These are phyloP conservation scores for Hippoglossus hippoglossus DNA, from an alignment of 2,797 vertebrate species.

Conservation along the genomic window DNA sequence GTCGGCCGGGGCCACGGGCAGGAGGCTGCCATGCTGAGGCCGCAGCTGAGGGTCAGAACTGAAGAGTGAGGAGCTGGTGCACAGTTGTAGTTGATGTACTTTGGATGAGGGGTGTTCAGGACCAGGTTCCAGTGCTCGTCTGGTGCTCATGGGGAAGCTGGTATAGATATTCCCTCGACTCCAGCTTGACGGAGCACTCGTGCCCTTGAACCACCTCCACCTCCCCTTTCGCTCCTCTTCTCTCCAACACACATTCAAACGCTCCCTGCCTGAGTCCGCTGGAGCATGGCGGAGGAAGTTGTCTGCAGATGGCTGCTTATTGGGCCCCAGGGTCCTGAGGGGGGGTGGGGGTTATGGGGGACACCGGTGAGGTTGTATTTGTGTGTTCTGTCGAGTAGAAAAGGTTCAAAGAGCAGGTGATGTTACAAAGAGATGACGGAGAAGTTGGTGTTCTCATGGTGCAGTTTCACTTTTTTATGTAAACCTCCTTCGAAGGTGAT, in stretches of 20 bases:
- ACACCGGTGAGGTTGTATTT: slow-evolving; percentile 65
- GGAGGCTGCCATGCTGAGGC: slow-evolving; percentile 43
- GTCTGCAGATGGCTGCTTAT: slow-evolving; percentile 88
- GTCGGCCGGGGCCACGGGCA: slow-evolving; percentile 50
- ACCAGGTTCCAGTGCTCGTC: slow-evolving; percentile 31
- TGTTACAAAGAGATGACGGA: slow-evolving; percentile 16
- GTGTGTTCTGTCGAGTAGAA: slow-evolving; percentile 37
- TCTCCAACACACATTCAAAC: slow-evolving; percentile 47
- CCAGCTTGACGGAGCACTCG: slow-evolving; percentile 74
- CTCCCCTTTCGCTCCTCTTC: slow-evolving; percentile 61
- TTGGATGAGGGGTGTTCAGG: slow-evolving; percentile 21
- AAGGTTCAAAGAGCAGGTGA: slow-evolving; percentile 39
- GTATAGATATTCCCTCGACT: slow-evolving; percentile 73
- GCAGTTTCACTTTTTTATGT: background rate
- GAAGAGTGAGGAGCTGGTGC: slow-evolving; percentile 21
- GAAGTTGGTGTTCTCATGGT: slow-evolving; percentile 8
- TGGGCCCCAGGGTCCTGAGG: slow-evolving; percentile 81
- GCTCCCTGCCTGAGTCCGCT: slow-evolving; percentile 66
- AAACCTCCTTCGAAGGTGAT: background rate
- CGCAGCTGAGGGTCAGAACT: slow-evolving; percentile 54
- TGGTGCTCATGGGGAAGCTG: slow-evolving; percentile 22
- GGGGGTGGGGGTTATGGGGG: slow-evolving; percentile 57
- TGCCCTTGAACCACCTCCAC: slow-evolving; percentile 80
- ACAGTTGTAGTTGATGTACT: slow-evolving; percentile 27
- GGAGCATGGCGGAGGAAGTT: slow-evolving; percentile 79